These are phyloP conservation scores for Labroides dimidiatus DNA, from an alignment of 2,797 vertebrate genomes.

Conservation along the genomic window DNA sequence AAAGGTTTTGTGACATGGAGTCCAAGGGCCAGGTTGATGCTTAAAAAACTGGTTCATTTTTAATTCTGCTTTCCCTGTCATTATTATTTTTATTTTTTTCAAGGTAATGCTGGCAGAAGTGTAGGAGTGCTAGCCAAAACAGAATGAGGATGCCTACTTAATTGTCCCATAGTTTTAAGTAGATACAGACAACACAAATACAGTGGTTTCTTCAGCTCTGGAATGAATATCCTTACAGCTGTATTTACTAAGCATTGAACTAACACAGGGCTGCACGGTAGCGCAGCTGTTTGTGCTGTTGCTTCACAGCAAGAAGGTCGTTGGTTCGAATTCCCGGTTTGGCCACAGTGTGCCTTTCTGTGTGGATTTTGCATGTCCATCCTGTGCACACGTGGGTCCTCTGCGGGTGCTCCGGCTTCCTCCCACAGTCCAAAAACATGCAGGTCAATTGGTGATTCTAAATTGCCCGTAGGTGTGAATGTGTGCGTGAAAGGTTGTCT, in stretches of 20 bases:
- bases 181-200: constrained; percentile 9
- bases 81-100: constrained; percentile 45
- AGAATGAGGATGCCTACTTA: constrained; percentile 2
- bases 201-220: not conserved
- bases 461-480: too few species aligned
- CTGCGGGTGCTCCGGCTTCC: too few species aligned
- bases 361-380: too few species aligned
- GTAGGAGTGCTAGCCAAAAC: constrained; percentile 26
- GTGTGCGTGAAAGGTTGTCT: too few species aligned
- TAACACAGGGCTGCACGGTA: too few species aligned
- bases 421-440: too few species aligned
- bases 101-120: constrained; percentile 36
- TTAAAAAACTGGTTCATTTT: constrained; percentile 36
- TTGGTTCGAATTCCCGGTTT: too few species aligned
- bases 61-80: constrained; percentile 37
- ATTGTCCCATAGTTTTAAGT: constrained; percentile 10
- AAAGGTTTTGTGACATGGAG: constrained; percentile 13
- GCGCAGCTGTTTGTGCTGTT: too few species aligned
- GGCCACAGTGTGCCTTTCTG: too few species aligned
- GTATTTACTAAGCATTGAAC: not conserved
- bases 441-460: too few species aligned
- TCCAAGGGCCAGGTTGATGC: constrained; percentile 10
- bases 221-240: constrained; percentile 1
- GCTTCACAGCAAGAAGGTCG: too few species aligned
- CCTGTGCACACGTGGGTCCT: too few species aligned